These are phyloP conservation scores for Euproctis similis DNA, from an alignment of 2,888 invertebrate species.

Conservation along the genomic window DNA sequence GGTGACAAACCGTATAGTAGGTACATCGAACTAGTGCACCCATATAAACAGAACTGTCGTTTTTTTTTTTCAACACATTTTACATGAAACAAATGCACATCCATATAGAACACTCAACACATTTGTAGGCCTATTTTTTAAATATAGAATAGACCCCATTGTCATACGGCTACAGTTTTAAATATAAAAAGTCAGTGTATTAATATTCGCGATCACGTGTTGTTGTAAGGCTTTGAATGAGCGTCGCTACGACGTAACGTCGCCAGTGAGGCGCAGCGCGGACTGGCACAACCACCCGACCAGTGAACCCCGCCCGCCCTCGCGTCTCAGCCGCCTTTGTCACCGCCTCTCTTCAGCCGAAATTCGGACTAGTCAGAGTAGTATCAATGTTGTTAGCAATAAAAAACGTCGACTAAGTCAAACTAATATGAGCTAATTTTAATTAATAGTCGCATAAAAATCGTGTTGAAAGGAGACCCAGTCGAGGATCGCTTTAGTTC, in stretches of 20 bases:
- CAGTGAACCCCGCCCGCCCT: conserved; percentile 46
- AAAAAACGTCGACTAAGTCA: conserved; percentile 64
- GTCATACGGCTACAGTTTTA: conserved; percentile 26
- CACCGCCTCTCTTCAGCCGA: conserved; percentile 62
- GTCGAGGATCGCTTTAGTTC: too few relatives aligned
- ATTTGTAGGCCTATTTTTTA: conserved; percentile 25
- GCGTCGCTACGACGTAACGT: conserved; percentile 43
- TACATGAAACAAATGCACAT: conserved; percentile 42
- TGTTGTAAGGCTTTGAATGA: conserved; percentile 11
- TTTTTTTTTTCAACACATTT: conserved; percentile 50
- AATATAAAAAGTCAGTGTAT: conserved; percentile 27
- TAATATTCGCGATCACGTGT: conserved; percentile 39
- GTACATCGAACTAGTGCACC: conserved; percentile 56
- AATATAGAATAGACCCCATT: conserved; percentile 27
- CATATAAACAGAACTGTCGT: conserved; percentile 49
- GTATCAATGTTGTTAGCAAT: conserved; percentile 73
- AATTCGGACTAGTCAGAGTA: conserved; percentile 68
- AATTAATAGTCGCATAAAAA: conserved; percentile 72
- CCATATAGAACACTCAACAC: conserved; percentile 49
- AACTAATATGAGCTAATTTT: conserved; percentile 52
- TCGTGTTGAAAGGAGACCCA: too few relatives aligned
- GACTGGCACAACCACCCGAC: conserved; percentile 49
- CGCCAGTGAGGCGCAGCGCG: conserved; percentile 45
- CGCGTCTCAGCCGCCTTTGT: conserved; percentile 45
- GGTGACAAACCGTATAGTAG: conserved; percentile 49